These are phyloP conservation scores for Thecophora atra DNA, from an alignment of 2,888 invertebrate species.

Conservation along the genomic window DNA sequence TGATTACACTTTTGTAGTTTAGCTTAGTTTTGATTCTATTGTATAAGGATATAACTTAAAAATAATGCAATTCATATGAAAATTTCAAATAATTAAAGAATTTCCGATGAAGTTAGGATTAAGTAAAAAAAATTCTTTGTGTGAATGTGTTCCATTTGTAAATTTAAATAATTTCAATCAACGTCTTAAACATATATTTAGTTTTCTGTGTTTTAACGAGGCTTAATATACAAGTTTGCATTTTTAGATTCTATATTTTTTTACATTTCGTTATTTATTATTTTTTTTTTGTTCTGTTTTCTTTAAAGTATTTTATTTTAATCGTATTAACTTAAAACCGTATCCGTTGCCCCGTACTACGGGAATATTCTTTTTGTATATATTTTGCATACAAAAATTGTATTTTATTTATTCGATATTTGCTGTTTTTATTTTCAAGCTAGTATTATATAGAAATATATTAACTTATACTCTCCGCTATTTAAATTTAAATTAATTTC, in stretches of 20 bases:
- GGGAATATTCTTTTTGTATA: not conserved
- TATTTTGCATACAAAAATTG: not conserved
- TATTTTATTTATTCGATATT: constrained; percentile 31
- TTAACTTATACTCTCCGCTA: constrained; percentile 27
- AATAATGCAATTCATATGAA: constrained; percentile 21
- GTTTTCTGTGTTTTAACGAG: constrained; percentile 17
- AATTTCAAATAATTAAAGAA: constrained; percentile 30
- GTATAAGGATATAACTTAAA: constrained; percentile 14
- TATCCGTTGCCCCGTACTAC: too few species aligned
- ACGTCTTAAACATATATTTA: constrained; percentile 2
- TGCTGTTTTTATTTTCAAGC: not conserved
- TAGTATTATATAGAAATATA: constrained; percentile 6
- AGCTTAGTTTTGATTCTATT: constrained; percentile 26
- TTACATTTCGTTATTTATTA: constrained; percentile 25
- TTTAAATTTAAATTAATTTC: constrained; percentile 22
- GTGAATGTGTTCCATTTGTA: constrained; percentile 16
- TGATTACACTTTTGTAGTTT: not conserved
- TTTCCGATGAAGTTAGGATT: constrained; percentile 23
- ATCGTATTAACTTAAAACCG: too few species aligned
- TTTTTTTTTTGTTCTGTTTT: constrained; percentile 20
- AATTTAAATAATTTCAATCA: constrained; percentile 22
- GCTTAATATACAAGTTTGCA: constrained; percentile 31
- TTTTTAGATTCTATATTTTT: constrained; percentile 21
- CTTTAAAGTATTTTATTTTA: too few species aligned
- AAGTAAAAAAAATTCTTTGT: constrained; percentile 19